Base-by-base conservation (phyloP, 2,888 invertebrate species). In the Athetis lepigone region DNA sequence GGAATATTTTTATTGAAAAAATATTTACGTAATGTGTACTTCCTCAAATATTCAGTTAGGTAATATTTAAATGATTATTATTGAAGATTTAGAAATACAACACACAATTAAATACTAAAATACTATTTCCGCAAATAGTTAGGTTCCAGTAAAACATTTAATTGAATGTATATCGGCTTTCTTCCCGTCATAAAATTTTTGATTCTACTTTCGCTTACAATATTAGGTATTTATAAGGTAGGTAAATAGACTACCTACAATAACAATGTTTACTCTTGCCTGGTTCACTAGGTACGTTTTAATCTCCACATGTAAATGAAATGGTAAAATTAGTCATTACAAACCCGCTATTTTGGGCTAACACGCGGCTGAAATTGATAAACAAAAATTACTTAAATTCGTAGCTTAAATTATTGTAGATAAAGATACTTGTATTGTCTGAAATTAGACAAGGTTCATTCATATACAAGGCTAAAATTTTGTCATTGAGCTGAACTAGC, bases 181-280 rank as follows among this genome's bases (percentile, higher is more conserved):
- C 81, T 65, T 72, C 74, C 73, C 81, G 77, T 69, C 70, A 39
- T 46, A 64, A 51, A 68, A 62, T 50, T 46, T 60, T 8, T 33
- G 4, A 45, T 2, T 43, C 29, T 8, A 23, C 45, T 45, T 58
- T 50, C 55, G 40, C 43, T 36, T 18, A 39, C 4, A 16, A 50
- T 19, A 29, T 16, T 27, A 42, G 13, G n/a, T n/a, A n/a, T n/a
- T 4, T 6, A 18, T 19, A 19, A 18, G 19, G 2, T 11, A 40
- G 19, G 5, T 52, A 33, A 33, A 42, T 21, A 0, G 19, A n/a
- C n/a, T 33, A 11, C 52, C 7, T 7, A 16, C 13, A 11, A 1
- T 21, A 36, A 51, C 50, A 13, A 42, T 11, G 11, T 33, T 29
- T 29, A 8, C 27, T 3, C 3, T 11, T 9, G 29, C 33, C 13